Evolutionary conservation across 2,797 vertebrate species (phyloP).

Genomic region (Diplodus puntazzo): DNA sequence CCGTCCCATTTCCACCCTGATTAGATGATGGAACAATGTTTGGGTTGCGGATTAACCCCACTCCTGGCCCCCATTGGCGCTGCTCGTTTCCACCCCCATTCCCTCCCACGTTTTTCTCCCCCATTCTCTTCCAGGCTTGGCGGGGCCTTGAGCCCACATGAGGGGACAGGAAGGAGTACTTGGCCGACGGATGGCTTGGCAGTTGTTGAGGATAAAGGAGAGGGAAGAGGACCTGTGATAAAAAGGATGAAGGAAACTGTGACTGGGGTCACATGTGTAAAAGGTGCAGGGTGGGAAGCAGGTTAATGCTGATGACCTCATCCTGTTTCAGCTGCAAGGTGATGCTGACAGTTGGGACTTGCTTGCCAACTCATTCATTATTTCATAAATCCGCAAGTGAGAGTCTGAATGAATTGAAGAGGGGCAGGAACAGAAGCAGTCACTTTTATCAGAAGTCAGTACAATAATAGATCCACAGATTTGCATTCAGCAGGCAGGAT

Average conservation of each 20-base stretch:
- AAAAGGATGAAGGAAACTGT: conserved; percentile 14
- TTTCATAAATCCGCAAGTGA: conserved; percentile 20
- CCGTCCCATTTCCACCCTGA: conserved; percentile 72
- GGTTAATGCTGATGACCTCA: conserved; percentile 27
- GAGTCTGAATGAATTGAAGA: background rate
- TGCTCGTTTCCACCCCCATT: conserved; percentile 46
- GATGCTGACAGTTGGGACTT: conserved; percentile 41
- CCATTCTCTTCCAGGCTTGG: conserved; percentile 35
- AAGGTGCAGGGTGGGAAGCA: background rate
- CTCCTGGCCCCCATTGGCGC: conserved; percentile 57
- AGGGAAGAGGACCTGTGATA: background rate
- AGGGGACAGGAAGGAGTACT: conserved; percentile 24
- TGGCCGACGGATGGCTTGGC: conserved; percentile 31
- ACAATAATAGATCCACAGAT: conserved; percentile 1
- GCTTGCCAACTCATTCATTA: conserved; percentile 28
- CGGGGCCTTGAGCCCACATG: conserved; percentile 19
- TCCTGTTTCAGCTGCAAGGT: conserved; percentile 46
- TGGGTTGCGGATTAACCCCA: conserved; percentile 76
- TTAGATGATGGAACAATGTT: conserved; percentile 78
- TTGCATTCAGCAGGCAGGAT: background rate
- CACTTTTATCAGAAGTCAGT: background rate
- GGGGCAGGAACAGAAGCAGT: background rate
- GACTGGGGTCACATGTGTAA: background rate
- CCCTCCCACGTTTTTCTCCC: conserved; percentile 25
- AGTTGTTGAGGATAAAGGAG: conserved; percentile 23